Evolutionary conservation across 2,113 vertebrate species (phyloP).

Genomic region (Aldabrachelys gigantea): DNA sequence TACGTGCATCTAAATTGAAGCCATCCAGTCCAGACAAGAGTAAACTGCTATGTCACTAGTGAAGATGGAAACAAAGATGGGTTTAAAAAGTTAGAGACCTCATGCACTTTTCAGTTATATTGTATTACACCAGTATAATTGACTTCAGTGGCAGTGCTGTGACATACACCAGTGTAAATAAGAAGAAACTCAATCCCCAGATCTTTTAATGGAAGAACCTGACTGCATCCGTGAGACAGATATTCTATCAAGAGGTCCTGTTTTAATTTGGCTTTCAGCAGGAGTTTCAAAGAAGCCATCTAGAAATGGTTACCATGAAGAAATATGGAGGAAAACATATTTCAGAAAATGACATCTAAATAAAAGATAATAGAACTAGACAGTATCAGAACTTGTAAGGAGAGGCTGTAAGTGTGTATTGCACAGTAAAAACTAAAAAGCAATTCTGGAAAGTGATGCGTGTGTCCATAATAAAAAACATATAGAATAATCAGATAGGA

Average conservation of each 20-base stretch:
- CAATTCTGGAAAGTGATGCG: neutral
- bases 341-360: neutral
- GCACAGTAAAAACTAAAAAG: neutral
- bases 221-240: neutral
- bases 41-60: neutral
- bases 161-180: neutral
- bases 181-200: neutral
- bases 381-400: neutral
- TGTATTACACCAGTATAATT: neutral
- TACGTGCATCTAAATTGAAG: neutral
- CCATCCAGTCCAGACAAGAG: neutral
- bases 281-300: neutral
- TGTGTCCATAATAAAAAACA: neutral
- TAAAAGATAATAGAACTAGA: neutral
- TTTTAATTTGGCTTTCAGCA: neutral
- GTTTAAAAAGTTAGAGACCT: neutral
- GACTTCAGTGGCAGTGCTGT: neutral
- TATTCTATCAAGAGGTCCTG: neutral
- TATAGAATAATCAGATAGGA: neutral
- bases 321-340: neutral
- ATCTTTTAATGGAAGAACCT: neutral
- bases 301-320: neutral
- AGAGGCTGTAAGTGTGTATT: neutral
- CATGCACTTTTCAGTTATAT: neutral
- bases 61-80: neutral